phyloP scores from a whole-genome alignment of 2,888 invertebrate species.

The Neuroscelio doddi region DNA sequence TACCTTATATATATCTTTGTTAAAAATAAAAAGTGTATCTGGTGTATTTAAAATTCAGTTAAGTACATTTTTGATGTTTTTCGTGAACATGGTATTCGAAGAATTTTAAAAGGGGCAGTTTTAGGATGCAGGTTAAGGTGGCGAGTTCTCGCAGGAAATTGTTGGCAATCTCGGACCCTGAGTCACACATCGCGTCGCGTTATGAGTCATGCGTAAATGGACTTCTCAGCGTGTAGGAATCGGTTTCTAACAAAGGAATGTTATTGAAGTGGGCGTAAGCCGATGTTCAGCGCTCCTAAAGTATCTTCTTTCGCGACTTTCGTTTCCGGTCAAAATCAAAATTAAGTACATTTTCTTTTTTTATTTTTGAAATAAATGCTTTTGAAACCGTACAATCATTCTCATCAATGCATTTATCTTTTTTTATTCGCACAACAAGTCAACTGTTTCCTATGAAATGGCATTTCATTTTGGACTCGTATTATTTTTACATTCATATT shows the following conservation, averaged over 20 bases:
- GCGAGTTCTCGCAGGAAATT: constrained; percentile 55
- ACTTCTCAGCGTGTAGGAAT: constrained; percentile 57
- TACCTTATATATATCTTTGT: too few species aligned
- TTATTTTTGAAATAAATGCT: too few species aligned
- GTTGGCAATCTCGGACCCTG: constrained; percentile 63
- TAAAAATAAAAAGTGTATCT: too few species aligned
- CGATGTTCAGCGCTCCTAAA: constrained; percentile 16
- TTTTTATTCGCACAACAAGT: too few species aligned
- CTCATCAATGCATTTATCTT: too few species aligned
- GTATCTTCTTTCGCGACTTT: constrained; percentile 21
- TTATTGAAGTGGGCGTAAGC: constrained; percentile 50
- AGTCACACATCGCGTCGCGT: constrained; percentile 58
- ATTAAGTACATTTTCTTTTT: background rate
- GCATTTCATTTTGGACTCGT: too few species aligned
- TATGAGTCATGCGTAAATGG: constrained; percentile 62
- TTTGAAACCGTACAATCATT: too few species aligned
- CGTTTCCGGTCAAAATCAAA: constrained; percentile 7
- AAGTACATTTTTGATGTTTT: background rate
- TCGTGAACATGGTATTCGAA: background rate
- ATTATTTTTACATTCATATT: too few species aligned
- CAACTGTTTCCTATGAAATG: too few species aligned
- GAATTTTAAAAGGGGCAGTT: constrained; percentile 15
- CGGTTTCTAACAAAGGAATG: constrained; percentile 68
- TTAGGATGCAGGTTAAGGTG: constrained; percentile 25
- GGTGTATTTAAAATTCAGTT: too few species aligned